A percentile compares a stretch with the other conserved stretches of the same genome.
Evolutionary conservation across 2,888 invertebrate species (phyloP).

Genomic region (Euplexia lucipara): DNA sequence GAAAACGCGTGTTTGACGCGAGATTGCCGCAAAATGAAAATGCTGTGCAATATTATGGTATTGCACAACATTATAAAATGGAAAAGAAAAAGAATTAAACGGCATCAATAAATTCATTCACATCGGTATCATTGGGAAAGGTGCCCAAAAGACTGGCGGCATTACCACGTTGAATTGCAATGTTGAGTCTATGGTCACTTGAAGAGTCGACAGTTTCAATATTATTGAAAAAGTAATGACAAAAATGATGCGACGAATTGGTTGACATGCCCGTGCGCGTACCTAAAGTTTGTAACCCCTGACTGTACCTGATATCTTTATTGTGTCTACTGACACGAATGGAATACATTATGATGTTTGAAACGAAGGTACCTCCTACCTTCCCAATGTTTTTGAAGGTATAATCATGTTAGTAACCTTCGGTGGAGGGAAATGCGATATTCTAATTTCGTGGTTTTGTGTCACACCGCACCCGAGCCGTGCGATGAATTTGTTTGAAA

Average conservation of each 20-base stretch:
- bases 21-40: too few species aligned
- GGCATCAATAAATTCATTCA: too few species aligned
- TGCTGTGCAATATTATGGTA: too few species aligned
- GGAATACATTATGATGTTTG: conserved; percentile 13
- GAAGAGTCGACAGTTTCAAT: too few species aligned
- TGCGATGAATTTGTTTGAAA: conserved; percentile 5
- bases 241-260: background rate
- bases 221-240: background rate
- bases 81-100: too few species aligned
- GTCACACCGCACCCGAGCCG: too few species aligned
- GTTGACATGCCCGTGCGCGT: background rate
- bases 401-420: conserved; percentile 27
- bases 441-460: conserved; percentile 23
- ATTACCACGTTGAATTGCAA: too few species aligned
- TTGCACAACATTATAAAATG: too few species aligned
- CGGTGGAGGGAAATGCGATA: conserved; percentile 10
- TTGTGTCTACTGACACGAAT: conserved; percentile 26
- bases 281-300: background rate
- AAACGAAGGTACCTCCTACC: background rate
- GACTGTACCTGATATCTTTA: conserved; percentile 22
- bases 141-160: too few species aligned
- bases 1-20: too few species aligned
- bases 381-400: conserved; percentile 5
- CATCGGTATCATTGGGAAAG: too few species aligned
- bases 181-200: too few species aligned